Evolutionary conservation across 2,888 invertebrate species (phyloP), one percentile per base, ranked within the genome.

Genomic region (Lepidonotus clava): DNA sequence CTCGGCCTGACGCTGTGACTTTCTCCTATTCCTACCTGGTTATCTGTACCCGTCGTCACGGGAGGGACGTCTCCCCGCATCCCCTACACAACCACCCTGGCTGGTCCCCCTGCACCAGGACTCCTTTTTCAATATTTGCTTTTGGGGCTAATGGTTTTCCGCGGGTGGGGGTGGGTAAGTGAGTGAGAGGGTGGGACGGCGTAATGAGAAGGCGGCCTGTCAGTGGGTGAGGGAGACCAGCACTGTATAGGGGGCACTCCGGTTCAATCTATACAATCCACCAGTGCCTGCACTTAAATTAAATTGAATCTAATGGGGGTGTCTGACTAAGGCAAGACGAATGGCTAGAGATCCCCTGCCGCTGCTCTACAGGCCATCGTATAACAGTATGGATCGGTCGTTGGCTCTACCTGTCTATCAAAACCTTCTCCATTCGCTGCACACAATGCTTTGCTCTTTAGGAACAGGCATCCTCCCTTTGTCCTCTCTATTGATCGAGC

Each of bases 101-200:
- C n/a, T 38, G 36, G 14, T 24, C 66, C 66, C 1, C 32, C 66
- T 28, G 4, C 66, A 28, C 11, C 2, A 28, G 66, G 18, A 66
- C n/a, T 5, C 36, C 14, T 24, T 11, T 61, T 61, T 14, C 61
- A 61, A 61, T 61, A 61, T 61, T 61, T 61, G 61, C 61, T 61
- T 61, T 53, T 61, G 28, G 24, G 61, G 61, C 61, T 61, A 61
- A 61, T 61, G 61, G 61, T 61, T 28, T 61, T 24, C 61, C 24
- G 24, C n/a, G 24, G 24, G 28, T 61, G 5, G 24, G 53, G 53
- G 21, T 53, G n/a, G n/a, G n/a, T n/a, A n/a, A n/a, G n/a, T n/a
- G n/a, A n/a, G n/a, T n/a, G n/a, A n/a, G 46, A 46, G 46, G 46
- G 8, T 8, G 46, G 18, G 8, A 46, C 18, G 46, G 46, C 8